phyloP scores from a whole-genome alignment of 92 coral and sea anemone genomes.

The Scolanthus callimorphus region DNA sequence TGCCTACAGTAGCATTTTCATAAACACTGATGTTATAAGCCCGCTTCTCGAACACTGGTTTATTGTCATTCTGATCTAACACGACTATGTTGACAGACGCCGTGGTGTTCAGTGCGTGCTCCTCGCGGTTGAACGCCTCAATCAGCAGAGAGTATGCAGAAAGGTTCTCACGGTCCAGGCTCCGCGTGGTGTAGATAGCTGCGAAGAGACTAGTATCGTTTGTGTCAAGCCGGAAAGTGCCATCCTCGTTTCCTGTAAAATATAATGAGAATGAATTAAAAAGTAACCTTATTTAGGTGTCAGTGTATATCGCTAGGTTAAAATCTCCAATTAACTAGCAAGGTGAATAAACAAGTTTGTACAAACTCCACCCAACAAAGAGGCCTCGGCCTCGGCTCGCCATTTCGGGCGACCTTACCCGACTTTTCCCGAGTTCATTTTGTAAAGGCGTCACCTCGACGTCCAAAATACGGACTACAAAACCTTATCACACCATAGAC shows the following conservation, averaged over 20 bases:
- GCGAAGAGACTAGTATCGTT: conserved; percentile 21
- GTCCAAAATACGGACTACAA: no score
- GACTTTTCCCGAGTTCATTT: no score
- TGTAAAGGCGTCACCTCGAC: no score
- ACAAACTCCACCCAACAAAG: no score
- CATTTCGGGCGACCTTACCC: no score
- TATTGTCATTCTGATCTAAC: conserved; percentile 46
- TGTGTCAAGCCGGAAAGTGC: conserved; percentile 23
- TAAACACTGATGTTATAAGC: conserved; percentile 16
- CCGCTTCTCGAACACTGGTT: conserved; percentile 28
- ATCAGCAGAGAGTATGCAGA: conserved; percentile 14
- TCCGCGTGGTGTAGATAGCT: conserved; percentile 24
- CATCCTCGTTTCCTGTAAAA: conserved; percentile 29
- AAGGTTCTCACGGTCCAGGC: conserved; percentile 44
- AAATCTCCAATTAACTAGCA: no score
- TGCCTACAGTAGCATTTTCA: conserved; percentile 40
- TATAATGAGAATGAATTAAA: no score
- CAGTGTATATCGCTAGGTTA: no score
- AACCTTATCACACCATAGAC: no score
- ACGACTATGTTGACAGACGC: conserved; percentile 28
- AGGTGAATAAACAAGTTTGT: no score
- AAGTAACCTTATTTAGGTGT: no score
- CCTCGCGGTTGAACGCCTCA: conserved; percentile 26
- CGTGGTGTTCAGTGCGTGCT: conserved; percentile 26
- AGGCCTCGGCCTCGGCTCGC: no score